These are phyloP conservation scores for Stegana nigrithorax DNA, from an alignment of 2,888 invertebrate genomes.

Conservation along the genomic window DNA sequence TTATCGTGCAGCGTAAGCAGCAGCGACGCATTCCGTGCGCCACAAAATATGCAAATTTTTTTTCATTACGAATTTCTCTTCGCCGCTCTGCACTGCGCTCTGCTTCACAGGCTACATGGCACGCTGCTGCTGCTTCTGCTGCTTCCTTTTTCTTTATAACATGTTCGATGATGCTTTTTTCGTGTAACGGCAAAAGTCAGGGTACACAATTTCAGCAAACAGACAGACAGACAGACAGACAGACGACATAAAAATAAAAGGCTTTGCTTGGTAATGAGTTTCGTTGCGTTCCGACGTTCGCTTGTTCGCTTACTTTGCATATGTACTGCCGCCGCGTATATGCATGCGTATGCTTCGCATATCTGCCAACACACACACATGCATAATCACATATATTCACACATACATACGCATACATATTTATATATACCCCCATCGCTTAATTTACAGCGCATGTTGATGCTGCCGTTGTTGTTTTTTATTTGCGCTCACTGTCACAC, in stretches of 20 bases:
- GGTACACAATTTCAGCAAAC: too few species aligned
- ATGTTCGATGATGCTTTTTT: slow-evolving; percentile 9
- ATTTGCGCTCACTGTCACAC: background rate
- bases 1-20: too few species aligned
- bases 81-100: too few species aligned
- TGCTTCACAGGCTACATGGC: too few species aligned
- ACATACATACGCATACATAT: too few species aligned
- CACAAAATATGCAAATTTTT: slow-evolving; percentile 50
- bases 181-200: slow-evolving; percentile 11
- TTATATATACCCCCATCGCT: slow-evolving; percentile 53
- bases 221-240: background rate
- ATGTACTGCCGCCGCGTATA: background rate
- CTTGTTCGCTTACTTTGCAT: background rate
- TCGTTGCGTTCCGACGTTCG: background rate
- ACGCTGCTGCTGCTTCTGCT: background rate
- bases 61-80: slow-evolving; percentile 42
- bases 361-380: too few species aligned
- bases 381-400: too few species aligned
- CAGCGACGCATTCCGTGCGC: background rate
- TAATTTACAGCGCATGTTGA: slow-evolving; percentile 56
- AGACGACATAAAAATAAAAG: background rate
- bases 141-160: background rate
- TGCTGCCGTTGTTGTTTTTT: slow-evolving; percentile 10
- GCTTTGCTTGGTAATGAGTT: slow-evolving; percentile 15
- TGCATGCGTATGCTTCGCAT: too few species aligned